A percentile compares a stretch with the other conserved stretches of the same genome.
These are phyloP conservation scores for Emmelina monodactyla DNA, from an alignment of 2,888 invertebrate species.

Conservation along the genomic window DNA sequence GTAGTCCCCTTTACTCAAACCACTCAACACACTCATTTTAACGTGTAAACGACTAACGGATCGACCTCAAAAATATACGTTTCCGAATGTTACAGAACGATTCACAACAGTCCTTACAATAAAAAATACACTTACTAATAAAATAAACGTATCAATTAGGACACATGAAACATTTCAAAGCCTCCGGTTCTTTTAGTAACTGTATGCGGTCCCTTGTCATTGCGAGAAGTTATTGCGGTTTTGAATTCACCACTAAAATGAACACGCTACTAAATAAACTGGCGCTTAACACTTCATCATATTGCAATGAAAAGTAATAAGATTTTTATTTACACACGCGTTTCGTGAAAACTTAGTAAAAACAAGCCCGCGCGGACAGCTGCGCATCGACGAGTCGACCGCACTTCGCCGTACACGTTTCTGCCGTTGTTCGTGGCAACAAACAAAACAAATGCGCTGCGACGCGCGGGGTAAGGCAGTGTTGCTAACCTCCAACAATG, in stretches of 20 bases:
- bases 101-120: constrained; percentile 58
- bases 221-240: constrained; percentile 62
- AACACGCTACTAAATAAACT: constrained; percentile 54
- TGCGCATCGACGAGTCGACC: constrained; percentile 64
- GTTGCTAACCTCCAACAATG: too few relatives aligned
- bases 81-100: constrained; percentile 52
- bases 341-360: constrained; percentile 49
- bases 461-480: constrained; percentile 1
- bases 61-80: constrained; percentile 28
- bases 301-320: constrained; percentile 51
- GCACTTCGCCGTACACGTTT: constrained; percentile 67
- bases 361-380: constrained; percentile 56
- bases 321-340: constrained; percentile 64
- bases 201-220: constrained; percentile 64
- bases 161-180: constrained; percentile 63
- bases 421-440: constrained; percentile 39
- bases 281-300: constrained; percentile 56
- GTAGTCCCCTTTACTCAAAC: constrained; percentile 64
- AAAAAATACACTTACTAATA: constrained; percentile 58
- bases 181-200: constrained; percentile 63
- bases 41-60: constrained; percentile 56
- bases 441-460: constrained; percentile 8
- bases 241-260: constrained; percentile 49
- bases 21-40: constrained; percentile 63
- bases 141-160: constrained; percentile 52